phyloP scores from a whole-genome alignment of 2,113 vertebrate genomes.

The human (Homo sapiens) region DNA sequence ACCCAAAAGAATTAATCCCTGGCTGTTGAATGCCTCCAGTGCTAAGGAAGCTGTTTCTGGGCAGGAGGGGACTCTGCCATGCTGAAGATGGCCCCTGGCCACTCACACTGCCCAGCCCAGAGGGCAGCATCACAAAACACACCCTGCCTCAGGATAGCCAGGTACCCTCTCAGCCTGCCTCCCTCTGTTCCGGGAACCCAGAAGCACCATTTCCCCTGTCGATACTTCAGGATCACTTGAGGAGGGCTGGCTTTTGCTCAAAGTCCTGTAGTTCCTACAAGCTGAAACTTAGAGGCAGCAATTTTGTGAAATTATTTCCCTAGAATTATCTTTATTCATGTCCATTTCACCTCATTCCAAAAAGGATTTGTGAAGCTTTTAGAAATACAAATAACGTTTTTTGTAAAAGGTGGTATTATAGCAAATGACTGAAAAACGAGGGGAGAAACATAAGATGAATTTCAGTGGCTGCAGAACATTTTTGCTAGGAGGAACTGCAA shows the following conservation, averaged over 20 bases:
- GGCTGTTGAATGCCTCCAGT: neutral
- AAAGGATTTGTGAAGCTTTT: neutral
- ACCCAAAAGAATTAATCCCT: neutral
- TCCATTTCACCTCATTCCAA: neutral
- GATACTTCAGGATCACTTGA: neutral
- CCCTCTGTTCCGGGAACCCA: neutral
- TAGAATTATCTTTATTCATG: neutral
- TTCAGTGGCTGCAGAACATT: neutral
- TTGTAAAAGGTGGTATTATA: neutral
- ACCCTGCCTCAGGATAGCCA: accelerated
- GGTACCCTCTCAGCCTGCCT: neutral
- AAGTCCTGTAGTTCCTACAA: neutral
- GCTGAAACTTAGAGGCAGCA: neutral
- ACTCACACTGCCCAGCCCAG: too few relatives aligned
- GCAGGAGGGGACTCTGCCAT: neutral
- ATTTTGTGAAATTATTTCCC: neutral
- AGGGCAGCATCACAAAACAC: neutral
- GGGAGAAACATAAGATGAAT: slow-evolving; percentile 6
- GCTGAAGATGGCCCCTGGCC: neutral
- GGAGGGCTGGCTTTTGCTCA: neutral
- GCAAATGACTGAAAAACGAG: neutral
- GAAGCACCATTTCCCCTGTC: too few relatives aligned
- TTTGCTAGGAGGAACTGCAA: neutral
- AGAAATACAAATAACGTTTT: neutral
- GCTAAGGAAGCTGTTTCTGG: neutral